A percentile compares a stretch with the other conserved stretches of the same genome.
These are phyloP conservation scores for Ariolimax columbianus DNA, from an alignment of 2,888 invertebrate genomes.

Conservation along the genomic window DNA sequence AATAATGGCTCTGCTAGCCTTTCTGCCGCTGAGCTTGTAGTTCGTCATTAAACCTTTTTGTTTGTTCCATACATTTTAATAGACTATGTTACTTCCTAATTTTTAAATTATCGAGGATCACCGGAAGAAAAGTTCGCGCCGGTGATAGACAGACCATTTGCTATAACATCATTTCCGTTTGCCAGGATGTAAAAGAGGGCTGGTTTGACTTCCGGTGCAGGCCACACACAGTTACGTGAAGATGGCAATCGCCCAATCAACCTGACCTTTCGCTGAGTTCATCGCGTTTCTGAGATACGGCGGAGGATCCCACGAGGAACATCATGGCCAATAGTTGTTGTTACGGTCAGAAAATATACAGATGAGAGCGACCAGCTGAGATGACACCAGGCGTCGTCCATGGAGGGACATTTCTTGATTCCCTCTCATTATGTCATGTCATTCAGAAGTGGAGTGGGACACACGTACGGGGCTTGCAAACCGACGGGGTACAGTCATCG, in stretches of 20 bases:
- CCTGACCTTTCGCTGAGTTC: slow-evolving; percentile 23
- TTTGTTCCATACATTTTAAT: too few species aligned
- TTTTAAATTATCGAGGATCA: too few species aligned
- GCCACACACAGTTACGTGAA: slow-evolving; percentile 38
- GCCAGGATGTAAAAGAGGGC: not conserved
- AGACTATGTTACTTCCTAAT: too few species aligned
- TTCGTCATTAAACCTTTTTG: too few species aligned
- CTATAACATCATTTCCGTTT: too few species aligned
- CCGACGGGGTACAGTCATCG: too few species aligned
- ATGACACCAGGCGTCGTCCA: not conserved
- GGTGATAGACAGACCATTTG: too few species aligned
- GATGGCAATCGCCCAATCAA: slow-evolving; percentile 11
- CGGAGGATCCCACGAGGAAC: not conserved
- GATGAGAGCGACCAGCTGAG: not conserved
- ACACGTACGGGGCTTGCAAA: too few species aligned
- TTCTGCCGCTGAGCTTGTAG: too few species aligned
- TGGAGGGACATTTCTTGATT: not conserved
- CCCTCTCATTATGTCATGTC: not conserved
- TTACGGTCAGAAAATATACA: not conserved
- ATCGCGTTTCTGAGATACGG: not conserved
- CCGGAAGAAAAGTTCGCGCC: too few species aligned
- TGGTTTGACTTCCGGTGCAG: not conserved
- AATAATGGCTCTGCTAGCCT: too few species aligned
- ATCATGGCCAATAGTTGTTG: not conserved
- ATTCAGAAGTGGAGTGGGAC: not conserved